A percentile compares a stretch with the other conserved stretches of the same genome.
phyloP scores from a whole-genome alignment of 2,797 vertebrate species.

The Miichthys miiuy region DNA sequence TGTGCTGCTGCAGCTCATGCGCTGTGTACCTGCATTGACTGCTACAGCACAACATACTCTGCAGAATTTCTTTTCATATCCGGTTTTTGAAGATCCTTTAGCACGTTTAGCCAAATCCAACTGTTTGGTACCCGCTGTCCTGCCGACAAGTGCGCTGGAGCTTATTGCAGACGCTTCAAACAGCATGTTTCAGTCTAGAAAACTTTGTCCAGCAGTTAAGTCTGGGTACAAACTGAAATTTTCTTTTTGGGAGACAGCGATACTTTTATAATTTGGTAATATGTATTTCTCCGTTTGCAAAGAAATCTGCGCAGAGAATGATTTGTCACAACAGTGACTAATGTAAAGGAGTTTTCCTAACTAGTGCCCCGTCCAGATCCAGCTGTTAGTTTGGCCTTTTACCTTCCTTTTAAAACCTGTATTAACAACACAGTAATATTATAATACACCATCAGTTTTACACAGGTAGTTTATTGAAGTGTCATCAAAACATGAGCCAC shows the following conservation, averaged over 20 bases:
- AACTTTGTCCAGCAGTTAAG: conserved; percentile 30
- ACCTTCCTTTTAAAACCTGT: too few species aligned
- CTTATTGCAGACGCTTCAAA: conserved; percentile 5
- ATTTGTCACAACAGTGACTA: conserved; percentile 16
- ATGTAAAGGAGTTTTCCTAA: conserved; percentile 12
- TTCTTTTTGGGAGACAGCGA: neutral
- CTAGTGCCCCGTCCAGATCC: too few species aligned
- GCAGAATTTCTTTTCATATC: conserved; percentile 21
- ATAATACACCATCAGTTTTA: too few species aligned
- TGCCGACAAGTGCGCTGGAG: conserved; percentile 5
- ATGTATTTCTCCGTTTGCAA: conserved; percentile 30
- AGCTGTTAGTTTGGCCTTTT: too few species aligned
- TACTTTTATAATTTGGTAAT: neutral
- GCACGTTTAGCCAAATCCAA: conserved; percentile 8
- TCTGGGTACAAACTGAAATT: conserved; percentile 12
- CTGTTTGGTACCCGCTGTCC: neutral
- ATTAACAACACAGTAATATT: too few species aligned
- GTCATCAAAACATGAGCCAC: too few species aligned
- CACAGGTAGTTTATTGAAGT: too few species aligned
- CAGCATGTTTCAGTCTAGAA: conserved; percentile 1
- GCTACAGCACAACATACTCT: neutral
- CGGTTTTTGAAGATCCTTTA: conserved; percentile 19
- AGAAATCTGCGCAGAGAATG: neutral
- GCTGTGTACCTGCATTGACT: conserved; percentile 23
- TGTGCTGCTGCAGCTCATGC: conserved; percentile 31